These are phyloP conservation scores for Carassius carassius DNA, from an alignment of 2,113 vertebrate genomes.

Conservation along the genomic window DNA sequence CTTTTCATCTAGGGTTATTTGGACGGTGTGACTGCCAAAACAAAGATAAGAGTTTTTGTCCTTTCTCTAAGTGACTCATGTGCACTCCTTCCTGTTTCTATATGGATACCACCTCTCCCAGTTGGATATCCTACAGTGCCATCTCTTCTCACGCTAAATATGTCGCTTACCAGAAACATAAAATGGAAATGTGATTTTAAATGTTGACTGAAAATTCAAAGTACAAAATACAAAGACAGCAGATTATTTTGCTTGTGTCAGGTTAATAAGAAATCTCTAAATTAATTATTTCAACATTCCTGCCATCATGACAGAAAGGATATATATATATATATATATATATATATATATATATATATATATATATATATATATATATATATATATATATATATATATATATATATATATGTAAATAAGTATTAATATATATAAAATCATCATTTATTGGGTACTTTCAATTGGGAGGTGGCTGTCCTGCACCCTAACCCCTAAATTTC, in stretches of 20 bases:
- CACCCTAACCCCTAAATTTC: no score
- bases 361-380: no score
- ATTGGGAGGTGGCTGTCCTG: no score
- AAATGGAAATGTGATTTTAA: not conserved
- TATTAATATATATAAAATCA: no score
- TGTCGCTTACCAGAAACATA: not conserved
- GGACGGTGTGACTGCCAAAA: conserved; percentile 1
- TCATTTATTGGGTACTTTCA: no score
- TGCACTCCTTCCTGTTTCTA: not conserved
- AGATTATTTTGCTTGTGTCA: not conserved
- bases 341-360: no score
- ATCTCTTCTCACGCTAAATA: not conserved
- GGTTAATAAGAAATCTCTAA: not conserved
- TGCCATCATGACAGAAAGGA: not conserved
- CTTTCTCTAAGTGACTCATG: not conserved
- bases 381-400: no score
- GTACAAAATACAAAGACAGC: not conserved
- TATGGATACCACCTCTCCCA: not conserved
- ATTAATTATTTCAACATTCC: not conserved
- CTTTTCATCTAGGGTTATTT: not conserved
- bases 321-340: not conserved
- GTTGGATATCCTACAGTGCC: not conserved
- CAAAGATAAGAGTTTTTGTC: not conserved
- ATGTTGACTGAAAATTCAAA: not conserved
- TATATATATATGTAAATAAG: no score